These are phyloP conservation scores for Liolophura sinensis DNA, from an alignment of 1,140 invertebrate species.

Conservation along the genomic window DNA sequence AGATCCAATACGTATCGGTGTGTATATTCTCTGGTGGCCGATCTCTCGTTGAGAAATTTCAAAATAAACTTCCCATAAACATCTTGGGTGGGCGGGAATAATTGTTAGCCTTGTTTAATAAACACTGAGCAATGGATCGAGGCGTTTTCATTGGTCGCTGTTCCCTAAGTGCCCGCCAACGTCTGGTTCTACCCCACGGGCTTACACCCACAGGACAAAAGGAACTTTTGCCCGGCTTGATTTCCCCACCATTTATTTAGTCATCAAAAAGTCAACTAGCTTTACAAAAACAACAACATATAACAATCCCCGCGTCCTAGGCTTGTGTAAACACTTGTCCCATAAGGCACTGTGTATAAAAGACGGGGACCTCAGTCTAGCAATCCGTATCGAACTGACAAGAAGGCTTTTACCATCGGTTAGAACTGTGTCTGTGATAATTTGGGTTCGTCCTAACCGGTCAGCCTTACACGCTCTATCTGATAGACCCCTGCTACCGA, in stretches of 20 bases:
- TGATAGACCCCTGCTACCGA: no score
- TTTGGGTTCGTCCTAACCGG: no score
- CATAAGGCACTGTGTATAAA: no score
- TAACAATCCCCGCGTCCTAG: slow-evolving; percentile 13
- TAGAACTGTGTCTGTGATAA: no score
- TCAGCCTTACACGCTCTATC: no score
- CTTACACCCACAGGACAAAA: slow-evolving; percentile 31
- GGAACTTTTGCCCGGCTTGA: slow-evolving; percentile 33
- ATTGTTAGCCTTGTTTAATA: slow-evolving; percentile 41
- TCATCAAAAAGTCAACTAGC: slow-evolving; percentile 36
- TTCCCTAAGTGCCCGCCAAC: slow-evolving; percentile 12
- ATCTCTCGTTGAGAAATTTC: slow-evolving; percentile 43
- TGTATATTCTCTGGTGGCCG: slow-evolving; percentile 49
- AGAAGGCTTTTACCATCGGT: no score
- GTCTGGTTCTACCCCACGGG: slow-evolving; percentile 9
- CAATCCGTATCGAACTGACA: no score
- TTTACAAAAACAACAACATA: slow-evolving; percentile 39
- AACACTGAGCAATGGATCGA: slow-evolving; percentile 26
- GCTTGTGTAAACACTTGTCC: no score
- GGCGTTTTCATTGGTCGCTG: slow-evolving; percentile 27
- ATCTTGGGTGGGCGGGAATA: slow-evolving; percentile 41
- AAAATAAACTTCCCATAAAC: slow-evolving; percentile 38
- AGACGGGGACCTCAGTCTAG: no score
- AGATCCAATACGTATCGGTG: slow-evolving; percentile 19
- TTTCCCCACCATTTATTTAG: slow-evolving; percentile 40